Percentiles rank a stretch among this genome's conserved stretches.
These are phyloP conservation scores for Salvator merianae DNA, from an alignment of 2,113 vertebrate species.

Conservation along the genomic window DNA sequence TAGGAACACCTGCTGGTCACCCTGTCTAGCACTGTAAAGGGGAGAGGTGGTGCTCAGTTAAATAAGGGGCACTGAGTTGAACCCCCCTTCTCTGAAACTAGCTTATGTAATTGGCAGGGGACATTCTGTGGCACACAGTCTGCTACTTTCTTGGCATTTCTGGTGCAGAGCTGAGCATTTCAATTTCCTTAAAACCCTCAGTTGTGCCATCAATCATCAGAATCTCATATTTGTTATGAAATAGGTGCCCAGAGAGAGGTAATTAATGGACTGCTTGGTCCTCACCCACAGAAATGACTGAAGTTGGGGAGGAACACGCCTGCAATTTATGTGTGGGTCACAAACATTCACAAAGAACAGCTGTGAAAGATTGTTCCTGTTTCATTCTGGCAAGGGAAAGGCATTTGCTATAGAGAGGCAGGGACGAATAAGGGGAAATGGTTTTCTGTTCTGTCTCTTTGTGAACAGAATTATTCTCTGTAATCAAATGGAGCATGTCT, in stretches of 20 bases:
- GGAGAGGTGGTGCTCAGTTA: no score
- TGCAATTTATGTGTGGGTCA: neutral
- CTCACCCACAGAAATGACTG: neutral
- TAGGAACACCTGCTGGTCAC: no score
- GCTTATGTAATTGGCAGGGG: no score
- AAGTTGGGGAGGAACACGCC: neutral
- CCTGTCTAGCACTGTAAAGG: no score
- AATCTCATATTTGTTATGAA: neutral
- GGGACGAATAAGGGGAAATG: neutral
- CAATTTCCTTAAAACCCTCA: neutral
- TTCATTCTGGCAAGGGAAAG: neutral
- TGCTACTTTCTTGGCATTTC: neutral
- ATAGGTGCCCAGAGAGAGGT: neutral
- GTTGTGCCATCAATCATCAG: neutral
- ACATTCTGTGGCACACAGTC: no score
- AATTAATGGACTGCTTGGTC: neutral
- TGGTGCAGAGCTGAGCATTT: neutral
- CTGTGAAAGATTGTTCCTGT: slow-evolving; percentile 7
- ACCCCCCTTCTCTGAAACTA: no score
- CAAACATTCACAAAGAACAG: slow-evolving; percentile 6
- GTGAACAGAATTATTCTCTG: neutral
- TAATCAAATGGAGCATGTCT: neutral
- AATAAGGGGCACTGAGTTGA: no score
- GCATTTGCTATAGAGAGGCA: slow-evolving; percentile 1
- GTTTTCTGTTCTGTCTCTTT: no score